A percentile compares a stretch with the other conserved stretches of the same genome.
Conservation (phyloP, 2,113 vertebrate species). For the Corythornis madagascariensis region DNA sequence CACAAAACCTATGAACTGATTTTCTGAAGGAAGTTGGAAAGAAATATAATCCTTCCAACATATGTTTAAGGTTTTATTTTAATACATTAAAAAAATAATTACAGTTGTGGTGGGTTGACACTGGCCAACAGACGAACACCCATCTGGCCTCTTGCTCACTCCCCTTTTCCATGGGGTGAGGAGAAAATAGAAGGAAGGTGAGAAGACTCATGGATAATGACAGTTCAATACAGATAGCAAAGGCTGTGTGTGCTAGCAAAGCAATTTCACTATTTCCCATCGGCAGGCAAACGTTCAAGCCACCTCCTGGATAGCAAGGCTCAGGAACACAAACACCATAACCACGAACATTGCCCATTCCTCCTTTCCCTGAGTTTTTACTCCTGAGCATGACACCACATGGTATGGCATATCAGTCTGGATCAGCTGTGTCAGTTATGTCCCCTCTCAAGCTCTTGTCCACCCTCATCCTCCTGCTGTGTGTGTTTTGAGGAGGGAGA, state of each 20-base stretch:
- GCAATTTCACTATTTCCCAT: neutral
- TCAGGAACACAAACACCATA: neutral
- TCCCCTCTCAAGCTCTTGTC: neutral
- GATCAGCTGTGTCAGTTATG: accelerated
- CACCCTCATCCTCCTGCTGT: neutral
- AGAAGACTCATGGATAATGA: neutral
- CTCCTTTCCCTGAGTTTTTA: neutral
- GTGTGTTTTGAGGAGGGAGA: neutral
- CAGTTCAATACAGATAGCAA: neutral
- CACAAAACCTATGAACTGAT: constrained; percentile 30
- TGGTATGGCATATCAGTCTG: neutral
- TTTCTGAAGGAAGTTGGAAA: constrained; percentile 34
- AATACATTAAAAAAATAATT: neutral
- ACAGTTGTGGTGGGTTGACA: neutral
- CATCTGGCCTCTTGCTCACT: neutral
- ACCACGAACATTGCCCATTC: neutral
- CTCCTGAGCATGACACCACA: neutral
- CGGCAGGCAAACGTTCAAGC: neutral
- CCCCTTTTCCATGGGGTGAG: neutral
- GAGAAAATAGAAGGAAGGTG: neutral
- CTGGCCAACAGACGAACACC: neutral
- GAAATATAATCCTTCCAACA: constrained; percentile 35
- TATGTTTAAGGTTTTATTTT: neutral
- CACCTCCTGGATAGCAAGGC: neutral
- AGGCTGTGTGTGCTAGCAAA: neutral